These are phyloP conservation scores for human (Homo sapiens) DNA, from an alignment of 2,113 vertebrate genomes.

Conservation along the genomic window DNA sequence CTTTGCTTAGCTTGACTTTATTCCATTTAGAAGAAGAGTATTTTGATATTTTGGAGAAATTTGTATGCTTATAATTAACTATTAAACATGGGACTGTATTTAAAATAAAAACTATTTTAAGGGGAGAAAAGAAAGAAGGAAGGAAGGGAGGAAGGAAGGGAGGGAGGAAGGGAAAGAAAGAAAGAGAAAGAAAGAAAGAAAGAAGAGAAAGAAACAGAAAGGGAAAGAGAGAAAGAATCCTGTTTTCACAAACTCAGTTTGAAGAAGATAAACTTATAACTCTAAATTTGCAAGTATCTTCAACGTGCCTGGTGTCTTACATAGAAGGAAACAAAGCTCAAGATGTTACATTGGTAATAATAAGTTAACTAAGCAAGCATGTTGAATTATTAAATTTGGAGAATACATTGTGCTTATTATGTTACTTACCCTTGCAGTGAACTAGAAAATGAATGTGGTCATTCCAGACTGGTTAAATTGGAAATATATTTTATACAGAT, in stretches of 20 bases:
- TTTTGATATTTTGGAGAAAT: neutral
- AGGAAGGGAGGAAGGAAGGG: too few relatives aligned
- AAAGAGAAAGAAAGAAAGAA: too few relatives aligned
- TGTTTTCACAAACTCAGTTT: constrained; percentile 1
- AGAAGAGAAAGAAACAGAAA: too few relatives aligned
- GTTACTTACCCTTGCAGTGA: constrained; percentile 84
- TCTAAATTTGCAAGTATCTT: constrained; percentile 37
- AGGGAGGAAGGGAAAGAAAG: too few relatives aligned
- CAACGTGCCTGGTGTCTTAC: constrained; percentile 46
- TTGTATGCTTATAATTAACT: neutral
- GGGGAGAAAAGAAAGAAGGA: neutral
- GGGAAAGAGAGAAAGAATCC: too few relatives aligned
- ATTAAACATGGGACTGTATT: constrained; percentile 17
- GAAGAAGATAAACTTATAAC: constrained; percentile 56
- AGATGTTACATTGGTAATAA: constrained; percentile 64
- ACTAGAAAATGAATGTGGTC: constrained; percentile 84
- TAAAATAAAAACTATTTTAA: constrained; percentile 48
- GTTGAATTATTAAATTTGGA: constrained; percentile 81
- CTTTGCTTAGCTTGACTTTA: constrained; percentile 40
- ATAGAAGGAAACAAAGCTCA: constrained; percentile 63
- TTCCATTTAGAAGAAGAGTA: neutral
- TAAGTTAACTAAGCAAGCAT: constrained; percentile 80
- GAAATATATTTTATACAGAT: constrained; percentile 81
- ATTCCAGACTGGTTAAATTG: constrained; percentile 80
- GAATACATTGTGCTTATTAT: constrained; percentile 80